Base-by-base conservation (phyloP, 2,797 vertebrate species). In the Hybognathus amarus region DNA sequence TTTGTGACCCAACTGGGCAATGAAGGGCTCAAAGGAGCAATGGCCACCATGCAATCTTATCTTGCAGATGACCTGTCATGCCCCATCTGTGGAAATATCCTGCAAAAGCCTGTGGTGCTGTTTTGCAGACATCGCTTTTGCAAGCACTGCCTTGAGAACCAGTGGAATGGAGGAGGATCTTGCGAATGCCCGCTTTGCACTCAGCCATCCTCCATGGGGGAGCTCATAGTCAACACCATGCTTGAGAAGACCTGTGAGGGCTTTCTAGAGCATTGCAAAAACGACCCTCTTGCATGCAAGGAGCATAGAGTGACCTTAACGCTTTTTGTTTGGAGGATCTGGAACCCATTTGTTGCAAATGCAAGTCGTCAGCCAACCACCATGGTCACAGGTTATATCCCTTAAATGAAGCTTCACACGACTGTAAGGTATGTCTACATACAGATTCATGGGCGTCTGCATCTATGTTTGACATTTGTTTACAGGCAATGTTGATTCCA, bases 121-220 rank as follows among this genome's bases (percentile, higher is more conserved):
- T 90, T 92, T 69, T 97, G 96, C 88, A 95, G 93, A 69, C 97
- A 97, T 88, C 95, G 93, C 88, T 97, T 97, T 91, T 97, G 96
- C 90, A 95, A 95, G 89, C 86, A 75, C 22, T 97, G 97, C 63
- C 88, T 97, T 38, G 92, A 89, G 86, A 89, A 91, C 15, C 94
- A 91, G 85, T 97, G 96, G 96, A 92, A 92, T 82, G 89, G 71
- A 36, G 40, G 83, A 20, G 82, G 79, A 76, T 87, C 89, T 18
- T 93, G 90, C 42, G 85, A 83, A 30, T 97, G 97, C 40, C 97
- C 97, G 0, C 90, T 97, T 78, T 97, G 97, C 91, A 95, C 95
- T 89, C 90, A 91, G 50, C 80, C 86, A 2, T 91, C 90, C 38
- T 94, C 93, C 82, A 90, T 93, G 94, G 94, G 93, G 71, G 92